Percentiles rank a stretch among this genome's conserved stretches.
phyloP scores from a whole-genome alignment of 37 sponge, comb jelly and placozoan species.

The Crambe crambe region DNA sequence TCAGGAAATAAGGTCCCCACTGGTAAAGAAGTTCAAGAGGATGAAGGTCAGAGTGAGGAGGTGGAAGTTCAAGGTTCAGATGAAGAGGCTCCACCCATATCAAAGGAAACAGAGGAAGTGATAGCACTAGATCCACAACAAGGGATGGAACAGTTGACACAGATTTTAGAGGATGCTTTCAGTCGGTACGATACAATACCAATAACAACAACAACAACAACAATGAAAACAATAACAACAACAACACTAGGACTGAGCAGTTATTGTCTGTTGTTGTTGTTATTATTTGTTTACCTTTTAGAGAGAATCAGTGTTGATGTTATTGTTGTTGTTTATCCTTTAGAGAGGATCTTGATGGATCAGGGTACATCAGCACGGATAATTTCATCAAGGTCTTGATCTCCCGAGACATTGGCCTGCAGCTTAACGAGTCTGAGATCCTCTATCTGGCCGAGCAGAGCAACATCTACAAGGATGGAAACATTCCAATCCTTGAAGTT shows the following conservation, averaged over 20 bases:
- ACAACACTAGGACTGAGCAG: too few relatives aligned
- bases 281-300: too few relatives aligned
- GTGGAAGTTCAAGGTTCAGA: neutral
- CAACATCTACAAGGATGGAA: conserved; percentile 20
- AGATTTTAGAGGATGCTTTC: conserved; percentile 22
- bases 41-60: neutral
- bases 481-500: conserved; percentile 27
- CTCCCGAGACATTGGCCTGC: conserved; percentile 50
- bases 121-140: neutral
- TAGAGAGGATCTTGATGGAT: neutral
- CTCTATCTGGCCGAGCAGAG: conserved; percentile 25
- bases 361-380: conserved; percentile 33
- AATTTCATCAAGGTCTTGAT: conserved; percentile 38
- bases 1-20: too few relatives aligned
- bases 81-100: neutral
- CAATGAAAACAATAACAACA: too few relatives aligned
- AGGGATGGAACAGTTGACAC: neutral
- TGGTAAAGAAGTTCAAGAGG: too few relatives aligned
- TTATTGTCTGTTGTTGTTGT: too few relatives aligned
- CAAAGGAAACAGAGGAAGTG: neutral
- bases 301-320: too few relatives aligned
- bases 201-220: too few relatives aligned
- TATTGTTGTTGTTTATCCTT: too few relatives aligned
- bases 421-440: conserved; percentile 53
- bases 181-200: too few relatives aligned